These are phyloP conservation scores for Neosalanx taihuensis DNA, from an alignment of 2,797 vertebrate species.

Conservation along the genomic window DNA sequence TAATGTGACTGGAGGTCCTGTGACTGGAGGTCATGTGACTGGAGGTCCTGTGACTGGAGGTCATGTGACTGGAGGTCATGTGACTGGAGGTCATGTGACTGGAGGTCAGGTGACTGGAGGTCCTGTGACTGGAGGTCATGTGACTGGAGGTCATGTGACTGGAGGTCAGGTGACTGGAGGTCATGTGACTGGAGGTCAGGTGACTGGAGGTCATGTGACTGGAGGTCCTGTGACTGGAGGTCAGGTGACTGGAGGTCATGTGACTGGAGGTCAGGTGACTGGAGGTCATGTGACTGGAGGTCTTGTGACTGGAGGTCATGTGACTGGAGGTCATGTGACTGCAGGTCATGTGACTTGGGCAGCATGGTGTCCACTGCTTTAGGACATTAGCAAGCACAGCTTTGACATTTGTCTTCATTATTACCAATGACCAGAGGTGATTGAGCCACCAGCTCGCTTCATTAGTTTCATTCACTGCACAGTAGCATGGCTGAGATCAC, in stretches of 20 bases:
- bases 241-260: conserved; percentile 44
- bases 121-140: conserved; percentile 33
- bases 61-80: too few species aligned
- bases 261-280: conserved; percentile 31
- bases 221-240: too few species aligned
- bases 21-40: too few species aligned
- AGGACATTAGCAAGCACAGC: conserved; percentile 77
- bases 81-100: too few species aligned
- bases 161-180: too few species aligned
- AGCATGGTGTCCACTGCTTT: conserved; percentile 72
- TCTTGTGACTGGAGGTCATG: too few species aligned
- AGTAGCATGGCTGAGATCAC: conserved; percentile 78
- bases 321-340: too few species aligned
- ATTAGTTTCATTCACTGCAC: conserved; percentile 78
- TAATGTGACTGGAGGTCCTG: conserved; percentile 50
- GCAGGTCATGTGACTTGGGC: conserved; percentile 70
- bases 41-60: too few species aligned
- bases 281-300: too few species aligned
- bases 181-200: too few species aligned
- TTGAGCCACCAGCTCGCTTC: conserved; percentile 78
- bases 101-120: too few species aligned
- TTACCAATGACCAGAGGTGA: conserved; percentile 80
- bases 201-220: too few species aligned
- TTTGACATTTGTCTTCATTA: conserved; percentile 88
- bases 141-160: conserved; percentile 32